Conservation (phyloP, 2,113 vertebrate species). For the Rhea americana region DNA sequence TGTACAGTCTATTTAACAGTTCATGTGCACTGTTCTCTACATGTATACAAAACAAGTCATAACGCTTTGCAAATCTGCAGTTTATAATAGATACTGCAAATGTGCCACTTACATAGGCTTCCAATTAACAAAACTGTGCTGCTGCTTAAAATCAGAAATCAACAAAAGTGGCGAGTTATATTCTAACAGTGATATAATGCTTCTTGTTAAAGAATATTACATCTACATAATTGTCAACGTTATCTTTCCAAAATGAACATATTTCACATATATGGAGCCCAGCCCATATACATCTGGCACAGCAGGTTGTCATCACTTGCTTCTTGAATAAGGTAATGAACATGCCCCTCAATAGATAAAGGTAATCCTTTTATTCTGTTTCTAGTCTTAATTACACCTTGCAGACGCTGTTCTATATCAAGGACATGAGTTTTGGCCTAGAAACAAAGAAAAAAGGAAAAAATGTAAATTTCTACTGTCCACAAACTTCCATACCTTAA, state of each 20-base stretch:
- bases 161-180: background rate
- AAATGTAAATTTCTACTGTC: background rate
- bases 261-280: slow-evolving; percentile 92
- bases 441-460: slow-evolving; percentile 12
- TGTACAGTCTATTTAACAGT: background rate
- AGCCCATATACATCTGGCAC: slow-evolving; percentile 97
- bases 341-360: slow-evolving; percentile 96
- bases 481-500: background rate
- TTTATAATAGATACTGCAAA: background rate
- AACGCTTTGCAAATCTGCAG: background rate
- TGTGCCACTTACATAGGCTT: background rate
- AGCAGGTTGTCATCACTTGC: slow-evolving; percentile 92
- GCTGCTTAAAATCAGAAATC: background rate
- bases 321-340: slow-evolving; percentile 97
- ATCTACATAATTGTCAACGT: background rate
- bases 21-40: background rate
- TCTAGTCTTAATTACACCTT: slow-evolving; percentile 94
- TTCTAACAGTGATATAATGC: background rate
- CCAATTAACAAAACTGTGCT: background rate
- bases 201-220: background rate
- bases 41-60: accelerated
- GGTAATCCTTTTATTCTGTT: slow-evolving; percentile 95
- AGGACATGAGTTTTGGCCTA: slow-evolving; percentile 97
- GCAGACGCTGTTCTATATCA: slow-evolving; percentile 94
- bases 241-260: background rate